Percentiles rank a stretch among this genome's conserved stretches.
These are phyloP conservation scores for Dendrocincla fuliginosa DNA, from an alignment of 2,797 vertebrate species.

Conservation along the genomic window DNA sequence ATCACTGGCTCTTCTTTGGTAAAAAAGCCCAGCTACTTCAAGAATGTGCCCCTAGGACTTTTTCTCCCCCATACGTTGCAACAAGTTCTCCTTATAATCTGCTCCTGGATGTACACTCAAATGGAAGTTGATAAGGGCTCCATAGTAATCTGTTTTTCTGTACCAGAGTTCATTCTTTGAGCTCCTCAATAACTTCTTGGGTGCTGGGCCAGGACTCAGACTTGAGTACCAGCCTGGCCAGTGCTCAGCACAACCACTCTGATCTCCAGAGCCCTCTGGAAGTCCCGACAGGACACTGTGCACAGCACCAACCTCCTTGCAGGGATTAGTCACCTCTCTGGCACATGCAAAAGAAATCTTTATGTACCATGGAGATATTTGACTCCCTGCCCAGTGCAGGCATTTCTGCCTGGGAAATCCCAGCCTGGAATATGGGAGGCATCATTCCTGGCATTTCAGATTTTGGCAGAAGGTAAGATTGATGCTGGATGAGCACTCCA, in stretches of 20 bases:
- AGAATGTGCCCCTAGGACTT: background rate
- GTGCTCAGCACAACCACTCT: background rate
- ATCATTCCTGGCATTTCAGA: background rate
- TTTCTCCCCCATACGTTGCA: background rate
- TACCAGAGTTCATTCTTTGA: background rate
- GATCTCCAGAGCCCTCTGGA: background rate
- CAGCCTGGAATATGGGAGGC: background rate
- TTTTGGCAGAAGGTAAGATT: background rate
- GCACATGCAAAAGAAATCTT: background rate
- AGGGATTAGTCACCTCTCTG: background rate
- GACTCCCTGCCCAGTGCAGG: background rate
- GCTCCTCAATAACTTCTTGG: background rate
- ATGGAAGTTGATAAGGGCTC: background rate
- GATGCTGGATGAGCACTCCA: background rate
- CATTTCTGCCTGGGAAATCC: constrained; percentile 23
- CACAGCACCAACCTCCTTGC: background rate
- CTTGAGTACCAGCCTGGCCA: background rate
- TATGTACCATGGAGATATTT: background rate
- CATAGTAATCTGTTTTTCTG: background rate
- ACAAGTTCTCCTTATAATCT: background rate
- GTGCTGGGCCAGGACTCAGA: background rate
- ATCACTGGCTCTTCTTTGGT: background rate
- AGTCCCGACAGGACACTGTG: background rate
- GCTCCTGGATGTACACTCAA: background rate
- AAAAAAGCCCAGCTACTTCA: background rate